A percentile compares a stretch with the other conserved stretches of the same genome.
Conservation (phyloP, 2,888 invertebrate genomes). For the Dilophus febrilis region DNA sequence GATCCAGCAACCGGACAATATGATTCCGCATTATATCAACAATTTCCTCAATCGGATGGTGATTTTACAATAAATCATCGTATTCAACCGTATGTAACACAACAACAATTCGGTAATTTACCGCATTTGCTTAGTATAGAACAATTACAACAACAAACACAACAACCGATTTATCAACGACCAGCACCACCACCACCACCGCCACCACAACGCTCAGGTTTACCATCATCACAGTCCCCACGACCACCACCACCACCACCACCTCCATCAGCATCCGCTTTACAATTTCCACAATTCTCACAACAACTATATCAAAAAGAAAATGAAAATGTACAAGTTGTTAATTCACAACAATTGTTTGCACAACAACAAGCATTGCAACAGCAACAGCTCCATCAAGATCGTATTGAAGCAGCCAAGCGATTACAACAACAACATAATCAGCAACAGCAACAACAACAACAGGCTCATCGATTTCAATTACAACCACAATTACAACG, state of each 20-base stretch:
- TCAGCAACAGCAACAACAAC: slow-evolving; percentile 4
- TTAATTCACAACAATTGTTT: slow-evolving; percentile 46
- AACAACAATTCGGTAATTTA: slow-evolving; percentile 56
- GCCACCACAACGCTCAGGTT: slow-evolving; percentile 16
- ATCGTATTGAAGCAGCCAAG: slow-evolving; percentile 33
- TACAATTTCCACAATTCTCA: slow-evolving; percentile 11
- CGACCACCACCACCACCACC: slow-evolving; percentile 17
- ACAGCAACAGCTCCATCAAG: slow-evolving; percentile 44
- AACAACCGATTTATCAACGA: slow-evolving; percentile 36
- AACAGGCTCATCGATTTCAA: slow-evolving; percentile 8
- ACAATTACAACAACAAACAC: slow-evolving; percentile 34
- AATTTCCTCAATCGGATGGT: slow-evolving; percentile 52
- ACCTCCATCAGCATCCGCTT: slow-evolving; percentile 31
- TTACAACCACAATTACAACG: slow-evolving; percentile 21
- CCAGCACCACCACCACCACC: slow-evolving; percentile 20
- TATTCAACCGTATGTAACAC: slow-evolving; percentile 27
- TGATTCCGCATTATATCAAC: slow-evolving; percentile 61
- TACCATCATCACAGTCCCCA: slow-evolving; percentile 30
- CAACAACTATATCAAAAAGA: slow-evolving; percentile 36
- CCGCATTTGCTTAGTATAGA: slow-evolving; percentile 40
- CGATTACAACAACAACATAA: slow-evolving; percentile 9
- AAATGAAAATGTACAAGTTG: slow-evolving; percentile 40
- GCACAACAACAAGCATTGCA: slow-evolving; percentile 51
- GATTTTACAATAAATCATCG: slow-evolving; percentile 52
- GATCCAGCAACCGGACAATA: slow-evolving; percentile 63